Evolutionary conservation across 2,113 vertebrate species (phyloP).

Genomic region (Sylvia atricapilla): DNA sequence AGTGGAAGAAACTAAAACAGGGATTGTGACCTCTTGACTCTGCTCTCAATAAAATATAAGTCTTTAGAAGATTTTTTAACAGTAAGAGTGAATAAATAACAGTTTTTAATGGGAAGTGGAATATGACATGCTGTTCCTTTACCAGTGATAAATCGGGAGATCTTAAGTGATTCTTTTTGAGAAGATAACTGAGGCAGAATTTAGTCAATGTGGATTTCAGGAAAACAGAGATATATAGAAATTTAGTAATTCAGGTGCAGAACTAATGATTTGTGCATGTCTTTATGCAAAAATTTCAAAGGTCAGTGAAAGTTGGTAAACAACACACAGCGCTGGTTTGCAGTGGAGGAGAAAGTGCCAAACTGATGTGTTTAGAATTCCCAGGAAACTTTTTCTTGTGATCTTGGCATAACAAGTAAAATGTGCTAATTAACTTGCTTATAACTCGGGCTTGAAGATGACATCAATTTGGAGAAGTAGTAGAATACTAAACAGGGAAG

Average conservation of each 20-base stretch:
- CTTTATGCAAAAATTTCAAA: not conserved
- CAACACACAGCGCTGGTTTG: not conserved
- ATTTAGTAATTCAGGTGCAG: not conserved
- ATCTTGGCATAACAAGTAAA: conserved; percentile 14
- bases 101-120: not conserved
- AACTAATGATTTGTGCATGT: not conserved
- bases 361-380: not conserved
- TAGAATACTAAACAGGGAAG: not conserved
- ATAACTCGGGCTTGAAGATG: conserved; percentile 1
- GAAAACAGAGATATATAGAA: not conserved
- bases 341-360: not conserved
- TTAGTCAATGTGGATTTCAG: not conserved
- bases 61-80: not conserved
- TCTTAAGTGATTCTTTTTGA: not conserved
- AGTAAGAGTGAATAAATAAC: not conserved
- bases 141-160: not conserved
- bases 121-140: not conserved
- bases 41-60: not conserved
- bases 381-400: not conserved
- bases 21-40: not conserved
- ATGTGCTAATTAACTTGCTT: conserved; percentile 45
- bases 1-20: not conserved
- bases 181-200: not conserved
- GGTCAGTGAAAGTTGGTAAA: not conserved
- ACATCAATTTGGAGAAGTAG: conserved; percentile 11